Base-by-base conservation (phyloP, 2,888 invertebrate genomes). In the Gryllus longicercus region DNA sequence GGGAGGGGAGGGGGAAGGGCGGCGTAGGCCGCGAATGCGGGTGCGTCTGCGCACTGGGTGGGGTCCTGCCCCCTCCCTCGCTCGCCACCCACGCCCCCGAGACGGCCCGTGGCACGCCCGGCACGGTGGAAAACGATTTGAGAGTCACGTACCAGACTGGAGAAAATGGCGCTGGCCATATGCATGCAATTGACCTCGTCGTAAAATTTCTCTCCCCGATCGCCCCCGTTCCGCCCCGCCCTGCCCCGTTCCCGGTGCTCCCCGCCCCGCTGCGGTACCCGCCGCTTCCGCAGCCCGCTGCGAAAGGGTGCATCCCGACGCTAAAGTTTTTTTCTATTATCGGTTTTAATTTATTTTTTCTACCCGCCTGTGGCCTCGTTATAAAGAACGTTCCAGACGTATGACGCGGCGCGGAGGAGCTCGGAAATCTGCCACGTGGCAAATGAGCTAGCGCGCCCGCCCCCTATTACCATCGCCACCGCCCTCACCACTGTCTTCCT, bases 91-190 rank as follows among this genome's bases (percentile, higher is more conserved):
- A 38, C 38, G 38, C 38, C 38, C 38, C 5, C 38, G 38, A 38
- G 38, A 38, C 38, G 38, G 38, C 38, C 8, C 38, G 38, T 4
- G 38, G 38, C 38, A 38, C 63, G 14, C 63, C 63, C n/a, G n/a
- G 63, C 63, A n/a, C 63, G 63, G n/a, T n/a, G 63, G 63, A 63
- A 63, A 63, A 63, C 63, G 63, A 63, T 63, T 63, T 63, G 63
- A 63, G 63, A 63, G 63, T 63, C 63, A 63, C 63, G 63, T 63
- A 63, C n/a, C 63, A 63, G 63, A 63, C 16, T 63, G 63, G 63
- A 63, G 63, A 63, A 63, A 63, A 63, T 63, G 63, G 63, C 63
- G 63, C 12, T 63, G 63, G 63, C 63, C 63, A 63, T 63, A 63
- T 63, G 63, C 63, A 63, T 63, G 63, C 63, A 63, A 63, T 63